These are phyloP conservation scores for Poecilia wingei DNA, from an alignment of 2,797 vertebrate species.

Conservation along the genomic window DNA sequence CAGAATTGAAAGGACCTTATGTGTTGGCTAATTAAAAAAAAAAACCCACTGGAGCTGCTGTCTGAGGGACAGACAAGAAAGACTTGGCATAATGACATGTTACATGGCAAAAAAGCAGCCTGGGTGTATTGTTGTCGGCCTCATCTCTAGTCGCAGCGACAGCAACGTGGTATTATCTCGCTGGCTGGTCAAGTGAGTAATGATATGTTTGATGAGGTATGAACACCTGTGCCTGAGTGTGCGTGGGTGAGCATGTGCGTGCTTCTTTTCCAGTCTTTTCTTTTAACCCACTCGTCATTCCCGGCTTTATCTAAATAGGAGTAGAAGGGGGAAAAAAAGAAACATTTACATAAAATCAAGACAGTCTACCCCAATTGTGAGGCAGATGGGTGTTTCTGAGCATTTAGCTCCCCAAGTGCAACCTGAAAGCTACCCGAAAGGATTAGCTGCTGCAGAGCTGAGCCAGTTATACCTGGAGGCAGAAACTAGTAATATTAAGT, in stretches of 20 bases:
- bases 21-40: conserved; percentile 15
- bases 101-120: conserved; percentile 26
- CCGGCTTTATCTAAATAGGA: conserved; percentile 18
- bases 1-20: conserved; percentile 3
- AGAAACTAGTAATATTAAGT: background rate
- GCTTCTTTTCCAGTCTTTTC: conserved; percentile 28
- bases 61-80: background rate
- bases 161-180: conserved; percentile 64
- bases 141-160: conserved; percentile 42
- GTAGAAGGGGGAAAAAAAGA: background rate
- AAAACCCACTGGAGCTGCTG: background rate
- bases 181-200: conserved; percentile 74
- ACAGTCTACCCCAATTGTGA: conserved; percentile 13
- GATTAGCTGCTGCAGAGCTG: background rate
- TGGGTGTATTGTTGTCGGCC: conserved; percentile 42
- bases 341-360: conserved; percentile 6
- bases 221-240: conserved; percentile 58
- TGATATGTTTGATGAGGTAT: conserved; percentile 56
- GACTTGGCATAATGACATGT: conserved; percentile 46
- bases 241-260: conserved; percentile 24
- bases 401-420: background rate
- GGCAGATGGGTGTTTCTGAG: background rate
- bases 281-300: conserved; percentile 20
- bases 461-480: background rate
- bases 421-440: background rate